Evolutionary conservation across 2,113 vertebrate species (phyloP), one percentile per base, ranked within the genome.

Genomic region (Gymnorhina tibicen): DNA sequence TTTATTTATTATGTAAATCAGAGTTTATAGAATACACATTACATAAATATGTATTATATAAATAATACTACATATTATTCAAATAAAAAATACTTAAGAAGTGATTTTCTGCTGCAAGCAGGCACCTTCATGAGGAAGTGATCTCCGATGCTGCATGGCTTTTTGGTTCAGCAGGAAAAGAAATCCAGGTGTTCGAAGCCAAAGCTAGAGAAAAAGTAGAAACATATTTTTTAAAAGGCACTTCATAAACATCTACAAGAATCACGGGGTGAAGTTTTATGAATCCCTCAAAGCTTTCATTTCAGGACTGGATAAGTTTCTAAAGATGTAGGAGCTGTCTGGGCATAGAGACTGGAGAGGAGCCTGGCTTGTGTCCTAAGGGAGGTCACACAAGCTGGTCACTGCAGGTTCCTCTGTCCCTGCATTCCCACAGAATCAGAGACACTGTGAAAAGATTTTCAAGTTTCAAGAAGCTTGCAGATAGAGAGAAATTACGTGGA

Each of bases 1-100:
- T 81, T 74, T 50, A 24, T 39, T 37, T 58, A 27, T 44, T 55
- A 68, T 16, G 39, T 41, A 75, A 53, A 53, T 78, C 0, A 24
- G 13, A 0, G 1, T 24, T 53, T 46, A 28, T 47, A 20, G 3
- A 62, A 69, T 13, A 12, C 5, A 19, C 27, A 27, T 37, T 32
- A 32, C 22, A 64, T 24, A 59, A 59, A 58, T 37, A 27, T 35
- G 14, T 46, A 16, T 46, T n/a, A 20, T n/a, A 26, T 37, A 67
- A 67, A 53, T 17, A 21, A n/a, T n/a, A 18, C 7, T 53, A 9
- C 9, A 9, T 13, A 53, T 39, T 66, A 44, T 50, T 89, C 41
- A 41, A 73, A 60, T 5, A 3, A 83, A 59, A 33, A 42, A 39
- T 26, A 4, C 9, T 47, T 60, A 21, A 66, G 18, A 80, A 50